Evolutionary conservation across 2,797 vertebrate species (phyloP).

Genomic region (Acanthis flammea): DNA sequence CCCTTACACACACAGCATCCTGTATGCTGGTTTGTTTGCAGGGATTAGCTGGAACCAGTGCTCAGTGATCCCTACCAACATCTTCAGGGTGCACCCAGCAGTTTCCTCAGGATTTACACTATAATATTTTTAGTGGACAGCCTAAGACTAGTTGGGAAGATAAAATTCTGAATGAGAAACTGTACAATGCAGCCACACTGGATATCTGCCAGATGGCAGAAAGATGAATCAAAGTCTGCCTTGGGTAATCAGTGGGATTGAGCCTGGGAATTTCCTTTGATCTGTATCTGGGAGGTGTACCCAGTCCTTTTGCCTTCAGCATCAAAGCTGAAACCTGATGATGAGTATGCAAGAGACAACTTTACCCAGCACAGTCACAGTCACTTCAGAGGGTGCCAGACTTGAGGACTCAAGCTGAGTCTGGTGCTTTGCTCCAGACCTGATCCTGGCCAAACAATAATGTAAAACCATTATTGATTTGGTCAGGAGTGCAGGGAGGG

Average conservation of each 20-base stretch:
- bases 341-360: background rate
- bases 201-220: background rate
- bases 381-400: background rate
- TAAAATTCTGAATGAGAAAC: background rate
- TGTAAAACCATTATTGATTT: background rate
- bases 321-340: background rate
- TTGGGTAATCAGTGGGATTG: background rate
- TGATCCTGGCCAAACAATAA: background rate
- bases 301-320: background rate
- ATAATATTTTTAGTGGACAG: background rate
- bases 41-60: background rate
- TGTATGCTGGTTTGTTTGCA: background rate
- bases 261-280: background rate
- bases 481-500: background rate
- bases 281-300: background rate
- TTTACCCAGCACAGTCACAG: background rate
- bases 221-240: background rate
- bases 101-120: background rate
- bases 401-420: background rate
- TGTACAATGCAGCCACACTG: background rate
- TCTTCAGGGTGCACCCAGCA: background rate
- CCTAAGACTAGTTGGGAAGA: background rate
- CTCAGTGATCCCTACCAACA: background rate
- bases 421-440: background rate
- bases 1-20: background rate